A percentile compares a stretch with the other conserved stretches of the same genome.
phyloP scores from a whole-genome alignment of 2,888 invertebrate species.

The Ethmia dodecea region DNA sequence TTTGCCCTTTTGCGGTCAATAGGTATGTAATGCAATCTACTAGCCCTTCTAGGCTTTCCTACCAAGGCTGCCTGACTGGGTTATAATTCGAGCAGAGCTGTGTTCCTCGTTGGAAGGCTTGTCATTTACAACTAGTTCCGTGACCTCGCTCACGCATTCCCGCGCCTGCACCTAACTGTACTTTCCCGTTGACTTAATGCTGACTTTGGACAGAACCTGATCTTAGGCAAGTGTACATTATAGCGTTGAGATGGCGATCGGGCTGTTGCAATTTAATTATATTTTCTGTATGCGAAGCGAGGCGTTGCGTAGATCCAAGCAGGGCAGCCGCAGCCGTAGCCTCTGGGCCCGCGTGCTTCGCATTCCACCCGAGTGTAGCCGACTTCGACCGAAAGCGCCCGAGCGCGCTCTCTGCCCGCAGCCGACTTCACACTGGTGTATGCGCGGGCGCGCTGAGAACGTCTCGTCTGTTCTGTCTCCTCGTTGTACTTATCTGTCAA shows the following conservation, averaged over 20 bases:
- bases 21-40: not conserved
- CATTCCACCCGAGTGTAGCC: constrained; percentile 60
- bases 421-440: constrained; percentile 73
- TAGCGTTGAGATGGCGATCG: constrained; percentile 61
- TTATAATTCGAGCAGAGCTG: constrained; percentile 52
- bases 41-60: constrained; percentile 14
- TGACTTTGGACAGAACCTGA: constrained; percentile 74
- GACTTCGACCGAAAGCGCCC: constrained; percentile 44
- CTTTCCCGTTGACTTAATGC: constrained; percentile 76
- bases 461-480: constrained; percentile 47
- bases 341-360: constrained; percentile 59
- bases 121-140: constrained; percentile 77
- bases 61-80: constrained; percentile 31
- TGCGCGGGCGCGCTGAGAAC: constrained; percentile 75
- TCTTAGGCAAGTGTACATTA: constrained; percentile 71
- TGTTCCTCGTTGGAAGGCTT: constrained; percentile 65
- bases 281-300: constrained; percentile 63
- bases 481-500: constrained; percentile 67
- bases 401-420: constrained; percentile 44
- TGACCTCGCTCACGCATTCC: constrained; percentile 78
- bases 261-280: constrained; percentile 73
- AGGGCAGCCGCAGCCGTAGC: constrained; percentile 40
- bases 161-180: constrained; percentile 77
- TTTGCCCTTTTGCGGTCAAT: too few relatives aligned
- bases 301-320: constrained; percentile 56